phyloP scores from a whole-genome alignment of 1,140 invertebrate species.

The Drosophila nasuta region DNA sequence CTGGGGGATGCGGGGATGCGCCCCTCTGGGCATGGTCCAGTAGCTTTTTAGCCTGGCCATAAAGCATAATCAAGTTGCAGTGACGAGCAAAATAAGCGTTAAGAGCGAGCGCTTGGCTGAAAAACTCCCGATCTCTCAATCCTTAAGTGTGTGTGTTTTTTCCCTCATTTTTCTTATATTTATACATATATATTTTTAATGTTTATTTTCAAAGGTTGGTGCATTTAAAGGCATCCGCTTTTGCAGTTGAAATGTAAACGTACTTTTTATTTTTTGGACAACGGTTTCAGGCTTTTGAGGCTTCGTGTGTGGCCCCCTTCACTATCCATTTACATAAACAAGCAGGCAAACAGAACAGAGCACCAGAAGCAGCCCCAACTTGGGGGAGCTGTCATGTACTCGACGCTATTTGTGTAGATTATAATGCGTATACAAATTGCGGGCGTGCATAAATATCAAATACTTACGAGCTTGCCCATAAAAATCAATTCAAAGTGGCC shows the following conservation, averaged over 20 bases:
- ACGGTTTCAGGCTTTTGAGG: background rate
- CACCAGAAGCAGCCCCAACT: background rate
- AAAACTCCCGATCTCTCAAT: background rate
- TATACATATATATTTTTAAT: constrained; percentile 13
- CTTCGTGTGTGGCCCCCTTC: constrained; percentile 25
- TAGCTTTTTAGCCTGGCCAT: constrained; percentile 55
- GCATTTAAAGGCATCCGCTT: constrained; percentile 40
- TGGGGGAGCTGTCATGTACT: constrained; percentile 35
- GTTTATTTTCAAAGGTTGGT: constrained; percentile 18
- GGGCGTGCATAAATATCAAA: constrained; percentile 76
- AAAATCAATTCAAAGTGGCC: constrained; percentile 76
- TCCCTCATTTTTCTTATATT: constrained; percentile 15
- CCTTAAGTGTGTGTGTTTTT: constrained; percentile 29
- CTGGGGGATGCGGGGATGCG: constrained; percentile 9
- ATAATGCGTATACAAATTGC: constrained; percentile 57
- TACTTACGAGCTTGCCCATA: constrained; percentile 75
- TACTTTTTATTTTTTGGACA: background rate
- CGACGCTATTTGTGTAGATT: constrained; percentile 50
- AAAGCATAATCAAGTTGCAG: constrained; percentile 70
- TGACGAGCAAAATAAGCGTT: constrained; percentile 29
- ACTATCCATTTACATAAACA: constrained; percentile 50
- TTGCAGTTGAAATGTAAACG: constrained; percentile 15
- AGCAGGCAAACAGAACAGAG: constrained; percentile 4
- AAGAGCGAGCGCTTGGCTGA: background rate
- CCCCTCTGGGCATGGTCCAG: constrained; percentile 48